These are phyloP conservation scores for Sardinella longiceps DNA, from an alignment of 2,797 vertebrate species.

Conservation along the genomic window DNA sequence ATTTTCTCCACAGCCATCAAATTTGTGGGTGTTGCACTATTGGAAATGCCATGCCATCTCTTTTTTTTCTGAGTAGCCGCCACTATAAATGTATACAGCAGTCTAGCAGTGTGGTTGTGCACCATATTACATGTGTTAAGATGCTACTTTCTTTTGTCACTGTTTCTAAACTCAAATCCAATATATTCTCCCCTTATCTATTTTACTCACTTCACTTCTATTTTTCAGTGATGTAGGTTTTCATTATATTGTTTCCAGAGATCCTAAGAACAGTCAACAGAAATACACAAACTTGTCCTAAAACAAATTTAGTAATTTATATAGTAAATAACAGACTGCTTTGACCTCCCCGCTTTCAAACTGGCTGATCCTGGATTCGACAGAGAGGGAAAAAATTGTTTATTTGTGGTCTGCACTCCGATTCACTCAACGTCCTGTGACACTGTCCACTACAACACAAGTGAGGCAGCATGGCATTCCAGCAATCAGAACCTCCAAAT, in stretches of 20 bases:
- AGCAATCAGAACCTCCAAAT: slow-evolving; percentile 61
- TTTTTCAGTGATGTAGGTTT: not conserved
- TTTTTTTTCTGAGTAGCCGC: too few relatives aligned
- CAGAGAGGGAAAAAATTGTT: slow-evolving; percentile 71
- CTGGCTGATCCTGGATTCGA: slow-evolving; percentile 55
- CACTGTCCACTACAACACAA: slow-evolving; percentile 40
- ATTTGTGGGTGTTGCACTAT: too few relatives aligned
- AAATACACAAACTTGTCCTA: not conserved
- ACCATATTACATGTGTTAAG: not conserved
- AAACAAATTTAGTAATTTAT: not conserved
- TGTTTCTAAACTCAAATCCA: not conserved
- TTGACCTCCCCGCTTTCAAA: slow-evolving; percentile 51
- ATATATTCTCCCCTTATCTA: not conserved
- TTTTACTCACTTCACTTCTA: not conserved
- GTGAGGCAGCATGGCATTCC: slow-evolving; percentile 46
- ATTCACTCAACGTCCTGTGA: slow-evolving; percentile 46
- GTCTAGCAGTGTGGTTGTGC: too few relatives aligned
- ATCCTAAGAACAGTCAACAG: not conserved
- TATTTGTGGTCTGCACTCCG: slow-evolving; percentile 63
- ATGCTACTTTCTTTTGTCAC: not conserved
- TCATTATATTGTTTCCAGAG: not conserved
- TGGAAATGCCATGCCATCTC: too few relatives aligned
- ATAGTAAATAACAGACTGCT: slow-evolving; percentile 49
- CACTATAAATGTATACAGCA: too few relatives aligned
- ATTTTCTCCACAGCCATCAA: too few relatives aligned